These are phyloP conservation scores for Enteromius paludinosus DNA, from an alignment of 2,797 vertebrate species.

Conservation along the genomic window DNA sequence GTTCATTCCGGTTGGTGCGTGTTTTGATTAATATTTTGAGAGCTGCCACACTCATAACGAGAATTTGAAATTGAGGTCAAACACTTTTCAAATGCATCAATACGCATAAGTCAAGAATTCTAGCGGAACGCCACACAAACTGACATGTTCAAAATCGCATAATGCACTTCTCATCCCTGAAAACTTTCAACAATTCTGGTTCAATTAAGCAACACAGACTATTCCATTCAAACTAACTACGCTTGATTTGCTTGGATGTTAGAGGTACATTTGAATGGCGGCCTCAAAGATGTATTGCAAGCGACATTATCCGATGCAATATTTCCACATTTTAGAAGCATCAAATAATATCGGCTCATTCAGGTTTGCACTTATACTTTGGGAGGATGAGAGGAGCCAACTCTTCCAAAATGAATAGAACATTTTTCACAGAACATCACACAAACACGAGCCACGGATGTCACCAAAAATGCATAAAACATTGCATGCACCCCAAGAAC, in stretches of 20 bases:
- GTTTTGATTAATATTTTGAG: background rate
- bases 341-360: background rate
- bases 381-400: too few relatives aligned
- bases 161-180: background rate
- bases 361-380: background rate
- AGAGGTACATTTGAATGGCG: background rate
- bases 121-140: background rate
- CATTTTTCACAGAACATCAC: background rate
- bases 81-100: background rate
- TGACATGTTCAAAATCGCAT: background rate
- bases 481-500: background rate
- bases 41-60: background rate
- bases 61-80: slow-evolving; percentile 2
- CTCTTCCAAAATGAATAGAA: too few relatives aligned
- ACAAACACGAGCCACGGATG: background rate
- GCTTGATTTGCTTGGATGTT: background rate
- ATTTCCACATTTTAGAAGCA: background rate
- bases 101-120: background rate
- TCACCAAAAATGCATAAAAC: background rate
- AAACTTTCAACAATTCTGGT: background rate
- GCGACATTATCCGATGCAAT: background rate
- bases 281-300: background rate
- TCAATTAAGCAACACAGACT: background rate
- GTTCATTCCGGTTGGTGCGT: background rate
- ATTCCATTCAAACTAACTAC: background rate